A percentile compares a stretch with the other conserved stretches of the same genome.
phyloP scores from a whole-genome alignment of 2,888 invertebrate genomes.

The Eupeodes latifasciatus region DNA sequence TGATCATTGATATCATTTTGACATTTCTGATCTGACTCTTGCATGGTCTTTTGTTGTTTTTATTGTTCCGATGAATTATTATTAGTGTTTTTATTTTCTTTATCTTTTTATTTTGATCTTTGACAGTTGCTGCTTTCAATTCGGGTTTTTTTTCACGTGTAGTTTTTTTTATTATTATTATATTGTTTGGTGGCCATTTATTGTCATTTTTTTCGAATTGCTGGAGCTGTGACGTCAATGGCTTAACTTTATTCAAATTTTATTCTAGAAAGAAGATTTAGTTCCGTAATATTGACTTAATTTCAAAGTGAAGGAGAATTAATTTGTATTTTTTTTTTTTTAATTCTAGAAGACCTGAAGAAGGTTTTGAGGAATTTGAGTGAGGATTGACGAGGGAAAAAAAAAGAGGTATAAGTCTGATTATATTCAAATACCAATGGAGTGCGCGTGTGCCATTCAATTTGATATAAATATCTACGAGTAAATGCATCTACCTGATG shows the following conservation, averaged over 20 bases:
- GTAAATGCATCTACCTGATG: constrained; percentile 10
- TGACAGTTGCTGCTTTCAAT: constrained; percentile 10
- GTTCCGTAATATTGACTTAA: constrained; percentile 75
- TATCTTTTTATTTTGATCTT: constrained; percentile 31
- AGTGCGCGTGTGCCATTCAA: too few relatives aligned
- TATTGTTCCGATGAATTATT: constrained; percentile 52
- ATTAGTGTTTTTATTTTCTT: constrained; percentile 26
- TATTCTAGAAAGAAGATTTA: constrained; percentile 65
- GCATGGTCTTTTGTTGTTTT: constrained; percentile 49
- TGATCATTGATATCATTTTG: constrained; percentile 58
- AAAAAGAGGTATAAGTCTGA: not conserved
- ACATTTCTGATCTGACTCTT: constrained; percentile 70
- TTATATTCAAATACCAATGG: not conserved
- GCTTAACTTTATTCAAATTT: constrained; percentile 67
- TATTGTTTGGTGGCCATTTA: constrained; percentile 5
- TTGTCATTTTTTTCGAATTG: constrained; percentile 33
- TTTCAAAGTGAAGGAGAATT: constrained; percentile 54
- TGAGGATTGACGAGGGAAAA: not conserved
- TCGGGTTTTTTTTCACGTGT: not conserved
- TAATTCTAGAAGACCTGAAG: not conserved
- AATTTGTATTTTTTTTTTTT: constrained; percentile 9
- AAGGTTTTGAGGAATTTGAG: not conserved
- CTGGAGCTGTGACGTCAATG: constrained; percentile 69
- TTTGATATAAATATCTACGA: too few relatives aligned
- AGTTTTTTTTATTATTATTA: not conserved